Evolutionary conservation across 2,113 vertebrate species (phyloP).

Genomic region (Megalops atlanticus): DNA sequence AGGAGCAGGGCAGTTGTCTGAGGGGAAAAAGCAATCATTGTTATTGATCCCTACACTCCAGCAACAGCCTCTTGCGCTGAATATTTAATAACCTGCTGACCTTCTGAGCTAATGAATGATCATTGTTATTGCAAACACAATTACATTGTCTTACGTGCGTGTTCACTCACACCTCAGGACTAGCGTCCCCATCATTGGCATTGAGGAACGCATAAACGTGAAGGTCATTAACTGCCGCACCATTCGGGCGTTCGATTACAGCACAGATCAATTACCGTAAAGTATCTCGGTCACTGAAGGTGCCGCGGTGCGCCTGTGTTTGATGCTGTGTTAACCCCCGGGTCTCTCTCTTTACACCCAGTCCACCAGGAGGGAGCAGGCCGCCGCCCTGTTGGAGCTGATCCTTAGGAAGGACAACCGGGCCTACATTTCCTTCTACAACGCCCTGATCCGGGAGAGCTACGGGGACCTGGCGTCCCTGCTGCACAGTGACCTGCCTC

Average conservation of each 20-base stretch:
- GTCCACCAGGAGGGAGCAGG: conserved; percentile 79
- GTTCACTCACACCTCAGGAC: not conserved
- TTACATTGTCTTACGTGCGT: not conserved
- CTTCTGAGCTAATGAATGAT: not conserved
- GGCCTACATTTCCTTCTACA: conserved; percentile 91
- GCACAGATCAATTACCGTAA: not conserved
- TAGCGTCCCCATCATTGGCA: not conserved
- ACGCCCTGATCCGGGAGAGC: conserved; percentile 83
- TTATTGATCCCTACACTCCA: too few species aligned
- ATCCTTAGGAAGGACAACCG: conserved; percentile 86
- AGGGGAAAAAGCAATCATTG: not conserved
- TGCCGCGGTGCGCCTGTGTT: not conserved
- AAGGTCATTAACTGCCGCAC: not conserved
- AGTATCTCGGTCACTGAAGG: not conserved
- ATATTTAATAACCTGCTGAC: not conserved
- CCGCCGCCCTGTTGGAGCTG: conserved; percentile 78
- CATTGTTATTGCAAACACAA: too few species aligned
- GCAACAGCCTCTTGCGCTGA: not conserved
- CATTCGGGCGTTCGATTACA: not conserved
- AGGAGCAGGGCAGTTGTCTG: not conserved
- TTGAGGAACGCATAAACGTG: not conserved
- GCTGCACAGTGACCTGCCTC: conserved; percentile 76
- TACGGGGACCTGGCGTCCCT: conserved; percentile 85
- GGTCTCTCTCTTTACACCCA: conserved; percentile 50
- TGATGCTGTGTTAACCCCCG: not conserved